Base-by-base conservation (phyloP, 2,797 vertebrate species). In the Sebastiscus tertius region DNA sequence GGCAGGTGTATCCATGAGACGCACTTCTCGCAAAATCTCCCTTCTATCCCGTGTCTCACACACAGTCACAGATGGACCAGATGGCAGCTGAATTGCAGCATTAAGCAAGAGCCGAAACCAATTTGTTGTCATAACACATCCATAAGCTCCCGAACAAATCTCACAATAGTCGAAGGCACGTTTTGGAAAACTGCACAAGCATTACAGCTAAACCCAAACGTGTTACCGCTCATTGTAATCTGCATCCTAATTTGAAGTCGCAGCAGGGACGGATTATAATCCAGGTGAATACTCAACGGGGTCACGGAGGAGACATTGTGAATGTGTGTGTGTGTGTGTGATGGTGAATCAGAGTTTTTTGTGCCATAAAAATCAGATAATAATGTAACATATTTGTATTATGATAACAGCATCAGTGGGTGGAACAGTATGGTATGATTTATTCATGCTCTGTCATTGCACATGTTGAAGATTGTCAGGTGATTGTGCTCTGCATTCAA, bases 51-150 rank as follows among this genome's bases (percentile, higher is more conserved):
- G 4, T 16, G 49, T 26, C 46, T 58, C 66, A 63, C 73, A 67
- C 66, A 63, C 73, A 64, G 72, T 75, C 87, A 81, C 92, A 95
- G 90, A 93, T 91, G 86, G 91, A 85, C 80, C 93, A 94, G 92
- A 95, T 95, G 93, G 93, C 61, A 70, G 62, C 74, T 81, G 86
- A 92, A 88, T 78, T 88, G 90, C 83, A 70, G 92, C 79, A 88
- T 86, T 87, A 89, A 86, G 67, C 79, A 63, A 73, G 77, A 87
- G 79, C 82, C 61, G 69, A 89, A 88, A 85, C 79, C 80, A 84
- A 81, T 89, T 87, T 86, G 91, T 87, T 89, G 82, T 79, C 86
- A 89, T 80, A 87, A 89, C 75, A 84, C 79, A 71, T 58, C 59
- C 39, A 56, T 73, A 91, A 91, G 64, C 79, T 81, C 52, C 76